Evolutionary conservation across 2,113 vertebrate species (phyloP), one percentile per base, ranked within the genome.

Genomic region (Tyrannus savana): DNA sequence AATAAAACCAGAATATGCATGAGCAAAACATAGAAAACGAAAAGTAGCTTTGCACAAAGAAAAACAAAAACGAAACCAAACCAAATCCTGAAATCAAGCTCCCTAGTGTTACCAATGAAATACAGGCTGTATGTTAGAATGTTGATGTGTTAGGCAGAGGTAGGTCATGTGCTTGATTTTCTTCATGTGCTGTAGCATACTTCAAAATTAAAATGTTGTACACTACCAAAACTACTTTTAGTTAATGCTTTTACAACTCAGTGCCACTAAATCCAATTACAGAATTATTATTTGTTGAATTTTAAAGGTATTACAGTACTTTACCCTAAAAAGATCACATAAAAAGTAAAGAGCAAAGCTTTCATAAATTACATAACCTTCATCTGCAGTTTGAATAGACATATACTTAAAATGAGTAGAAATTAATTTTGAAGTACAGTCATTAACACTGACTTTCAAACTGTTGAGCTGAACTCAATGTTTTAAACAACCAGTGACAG

Each of bases 1-100:
- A 98, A 98, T 98, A 97, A 98, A 96, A 97, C 97, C 93, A 97
- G 96, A 97, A 90, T 87, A 97, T 96, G 85, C 95, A 94, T 95
- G 97, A 98, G 97, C 96, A 96, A 71, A 98, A 98, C 87, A 94
- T 28, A 97, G 94, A 84, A 93, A 90, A 96, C 73, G 42, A 89
- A 95, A 96, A 96, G 84, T 93, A 97, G 95, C 84, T 97, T 86
- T 95, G 89, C 75, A 97, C 87, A 96, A 97, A 39, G 30, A 53
- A 60, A 90, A 89, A 2, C 1, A 47, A 39, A 53, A 35, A n/a
- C 58, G 6, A 69, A 80, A 77, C 10, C 19, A 76, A 75, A 59
- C 11, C 7, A 93, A 91, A 81, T 16, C 44, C 91, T 78, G 77
- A 93, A 91, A 75, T 71, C 39, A 93, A 95, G 55, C 49, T 97